Evolutionary conservation across 2,113 vertebrate species (phyloP).

Genomic region (Amphiprion percula): DNA sequence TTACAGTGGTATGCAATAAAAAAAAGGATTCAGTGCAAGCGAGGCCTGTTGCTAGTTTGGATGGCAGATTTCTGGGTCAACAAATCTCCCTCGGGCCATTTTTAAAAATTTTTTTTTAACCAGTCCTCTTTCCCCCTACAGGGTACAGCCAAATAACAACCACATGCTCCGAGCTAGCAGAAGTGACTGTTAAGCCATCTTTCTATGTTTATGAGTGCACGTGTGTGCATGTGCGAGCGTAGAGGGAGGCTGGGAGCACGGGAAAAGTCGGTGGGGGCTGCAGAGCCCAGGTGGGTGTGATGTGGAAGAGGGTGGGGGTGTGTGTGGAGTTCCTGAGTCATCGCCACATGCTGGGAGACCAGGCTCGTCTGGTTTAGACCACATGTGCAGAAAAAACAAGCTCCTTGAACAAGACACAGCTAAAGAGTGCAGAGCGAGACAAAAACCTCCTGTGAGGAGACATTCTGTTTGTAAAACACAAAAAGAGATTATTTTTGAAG

Average conservation of each 20-base stretch:
- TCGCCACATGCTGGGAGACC: conserved; percentile 74
- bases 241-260: background rate
- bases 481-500: background rate
- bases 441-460: conserved; percentile 3
- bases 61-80: conserved; percentile 54
- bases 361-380: conserved; percentile 61
- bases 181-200: conserved; percentile 18
- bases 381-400: conserved; percentile 64
- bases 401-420: conserved; percentile 16
- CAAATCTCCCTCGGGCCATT: background rate
- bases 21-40: conserved; percentile 2
- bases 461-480: conserved; percentile 4
- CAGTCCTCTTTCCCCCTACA: conserved; percentile 14
- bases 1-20: background rate
- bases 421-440: background rate
- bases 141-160: conserved; percentile 59
- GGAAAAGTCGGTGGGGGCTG: background rate
- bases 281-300: conserved; percentile 65
- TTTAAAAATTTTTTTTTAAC: background rate
- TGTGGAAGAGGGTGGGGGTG: conserved; percentile 8
- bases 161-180: conserved; percentile 48
- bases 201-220: background rate
- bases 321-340: conserved; percentile 74
- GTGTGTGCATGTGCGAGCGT: conserved; percentile 8
- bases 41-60: conserved; percentile 43